phyloP scores from a whole-genome alignment of 35 echinoderm and acorn worm genomes.

The Ptychodera flava region DNA sequence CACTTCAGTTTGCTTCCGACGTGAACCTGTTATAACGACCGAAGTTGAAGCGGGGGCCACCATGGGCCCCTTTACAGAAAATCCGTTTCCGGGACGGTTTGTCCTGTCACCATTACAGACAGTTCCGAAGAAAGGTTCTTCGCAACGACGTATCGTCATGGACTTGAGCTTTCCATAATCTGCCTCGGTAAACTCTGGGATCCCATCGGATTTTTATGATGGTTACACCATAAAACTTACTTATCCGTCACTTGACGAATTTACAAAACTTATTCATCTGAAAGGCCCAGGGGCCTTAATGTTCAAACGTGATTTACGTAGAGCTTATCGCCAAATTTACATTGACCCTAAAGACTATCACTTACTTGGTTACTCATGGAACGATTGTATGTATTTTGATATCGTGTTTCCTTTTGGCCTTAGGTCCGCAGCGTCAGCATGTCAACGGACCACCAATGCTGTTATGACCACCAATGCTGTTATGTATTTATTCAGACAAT shows the following conservation, averaged over 20 bases:
- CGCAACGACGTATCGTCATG: too few species aligned
- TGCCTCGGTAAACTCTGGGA: not conserved
- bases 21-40: too few species aligned
- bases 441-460: not conserved
- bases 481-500: not conserved
- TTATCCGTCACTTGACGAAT: not conserved
- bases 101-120: too few species aligned
- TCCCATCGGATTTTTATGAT: not conserved
- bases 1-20: too few species aligned
- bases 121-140: too few species aligned
- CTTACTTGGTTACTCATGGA: not conserved
- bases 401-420: not conserved
- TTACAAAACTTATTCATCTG: not conserved
- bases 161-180: too few species aligned
- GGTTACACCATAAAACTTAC: not conserved
- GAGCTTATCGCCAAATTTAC: not conserved
- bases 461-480: too few species aligned
- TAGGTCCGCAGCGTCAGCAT: not conserved
- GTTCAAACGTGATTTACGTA: not conserved
- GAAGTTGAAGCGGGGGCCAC: too few species aligned
- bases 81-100: too few species aligned
- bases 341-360: not conserved
- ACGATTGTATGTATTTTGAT: not conserved
- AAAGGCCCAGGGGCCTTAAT: not conserved
- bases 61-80: too few species aligned